Conservation (phyloP, 2,113 vertebrate species). For the Bujurquina vittata region DNA sequence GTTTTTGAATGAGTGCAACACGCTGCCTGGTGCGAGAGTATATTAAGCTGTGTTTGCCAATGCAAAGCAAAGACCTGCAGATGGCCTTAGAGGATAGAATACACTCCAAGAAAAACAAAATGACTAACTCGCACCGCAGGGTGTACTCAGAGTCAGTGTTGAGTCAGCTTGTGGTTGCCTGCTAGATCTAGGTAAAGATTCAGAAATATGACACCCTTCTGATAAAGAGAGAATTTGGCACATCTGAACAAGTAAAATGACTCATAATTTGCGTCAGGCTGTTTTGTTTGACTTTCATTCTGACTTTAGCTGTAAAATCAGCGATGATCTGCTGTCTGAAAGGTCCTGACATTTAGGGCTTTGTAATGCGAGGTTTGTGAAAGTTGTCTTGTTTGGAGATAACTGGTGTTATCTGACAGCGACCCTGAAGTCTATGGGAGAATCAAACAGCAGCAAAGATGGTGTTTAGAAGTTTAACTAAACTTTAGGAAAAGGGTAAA, state of each 20-base stretch:
- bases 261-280: not conserved
- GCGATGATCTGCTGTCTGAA: not conserved
- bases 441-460: no score
- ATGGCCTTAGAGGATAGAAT: not conserved
- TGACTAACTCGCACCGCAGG: not conserved
- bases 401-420: not conserved
- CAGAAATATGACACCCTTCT: not conserved
- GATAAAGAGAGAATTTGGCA: not conserved
- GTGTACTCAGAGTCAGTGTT: not conserved
- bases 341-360: constrained; percentile 7
- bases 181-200: not conserved
- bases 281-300: not conserved
- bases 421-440: no score
- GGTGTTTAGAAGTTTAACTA: not conserved
- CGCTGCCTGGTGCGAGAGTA: not conserved
- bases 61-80: not conserved
- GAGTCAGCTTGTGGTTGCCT: not conserved
- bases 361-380: not conserved
- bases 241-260: not conserved
- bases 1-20: not conserved
- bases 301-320: not conserved
- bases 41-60: not conserved
- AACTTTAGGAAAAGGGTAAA: not conserved
- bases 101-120: not conserved
- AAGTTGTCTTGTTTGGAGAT: not conserved